Percentiles rank a stretch among this genome's conserved stretches.
Evolutionary conservation across 2,113 vertebrate genomes (phyloP).

Genomic region (Panurus biarmicus): DNA sequence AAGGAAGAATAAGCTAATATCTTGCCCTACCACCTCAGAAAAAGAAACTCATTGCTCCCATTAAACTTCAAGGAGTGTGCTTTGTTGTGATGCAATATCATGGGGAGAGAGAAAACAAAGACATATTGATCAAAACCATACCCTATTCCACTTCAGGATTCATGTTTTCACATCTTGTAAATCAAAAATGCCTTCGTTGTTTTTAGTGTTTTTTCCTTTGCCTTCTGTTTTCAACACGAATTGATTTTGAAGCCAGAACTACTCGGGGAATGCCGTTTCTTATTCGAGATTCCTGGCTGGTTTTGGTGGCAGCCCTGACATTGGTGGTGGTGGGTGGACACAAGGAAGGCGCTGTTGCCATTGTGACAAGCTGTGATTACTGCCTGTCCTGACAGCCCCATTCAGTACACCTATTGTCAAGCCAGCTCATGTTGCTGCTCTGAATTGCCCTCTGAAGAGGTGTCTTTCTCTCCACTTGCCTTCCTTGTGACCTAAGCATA

Average conservation of each 20-base stretch:
- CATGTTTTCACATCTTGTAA: background rate
- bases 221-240: background rate
- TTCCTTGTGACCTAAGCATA: background rate
- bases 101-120: background rate
- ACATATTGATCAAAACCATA: background rate
- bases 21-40: background rate
- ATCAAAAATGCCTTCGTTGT: background rate
- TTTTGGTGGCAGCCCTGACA: background rate
- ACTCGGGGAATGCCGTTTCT: rapidly evolving
- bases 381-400: background rate
- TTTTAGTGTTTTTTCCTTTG: background rate
- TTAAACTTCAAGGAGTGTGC: background rate
- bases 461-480: background rate
- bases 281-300: background rate
- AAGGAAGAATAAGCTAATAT: background rate
- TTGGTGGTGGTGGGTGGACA: background rate
- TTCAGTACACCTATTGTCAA: background rate
- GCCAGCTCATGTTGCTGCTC: background rate
- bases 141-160: background rate
- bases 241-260: background rate
- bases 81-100: background rate
- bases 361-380: background rate
- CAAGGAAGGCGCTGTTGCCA: background rate
- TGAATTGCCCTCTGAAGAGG: background rate
- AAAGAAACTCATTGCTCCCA: background rate